phyloP scores from a whole-genome alignment of 2,797 vertebrate species.

The Notolepis coatsorum region DNA sequence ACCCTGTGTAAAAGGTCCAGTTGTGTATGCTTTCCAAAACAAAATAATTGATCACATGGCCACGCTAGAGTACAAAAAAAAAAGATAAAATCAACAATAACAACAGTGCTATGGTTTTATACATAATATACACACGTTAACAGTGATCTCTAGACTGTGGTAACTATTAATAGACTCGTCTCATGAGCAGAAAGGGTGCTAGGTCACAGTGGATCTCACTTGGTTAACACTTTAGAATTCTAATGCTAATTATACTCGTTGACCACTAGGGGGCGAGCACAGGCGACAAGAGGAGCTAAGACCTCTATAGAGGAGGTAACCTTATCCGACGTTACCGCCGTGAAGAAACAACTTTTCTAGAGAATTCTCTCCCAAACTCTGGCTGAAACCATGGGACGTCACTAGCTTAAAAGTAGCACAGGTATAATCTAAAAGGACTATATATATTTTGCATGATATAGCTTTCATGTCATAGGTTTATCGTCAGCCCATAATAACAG shows the following conservation, averaged over 20 bases:
- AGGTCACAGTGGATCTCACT: slow-evolving; percentile 76
- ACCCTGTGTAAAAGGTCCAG: slow-evolving; percentile 58
- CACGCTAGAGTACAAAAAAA: slow-evolving; percentile 74
- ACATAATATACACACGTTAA: slow-evolving; percentile 81
- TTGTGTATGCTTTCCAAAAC: slow-evolving; percentile 50
- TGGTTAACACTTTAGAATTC: slow-evolving; percentile 62
- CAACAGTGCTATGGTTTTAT: slow-evolving; percentile 78
- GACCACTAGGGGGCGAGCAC: slow-evolving; percentile 52
- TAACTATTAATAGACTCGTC: slow-evolving; percentile 66
- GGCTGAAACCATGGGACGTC: slow-evolving; percentile 49
- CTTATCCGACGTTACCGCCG: slow-evolving; percentile 24
- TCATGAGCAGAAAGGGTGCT: slow-evolving; percentile 68
- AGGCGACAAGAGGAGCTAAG: slow-evolving; percentile 46
- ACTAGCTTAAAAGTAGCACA: slow-evolving; percentile 29
- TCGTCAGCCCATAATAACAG: background rate
- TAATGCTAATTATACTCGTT: slow-evolving; percentile 66
- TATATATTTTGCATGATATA: slow-evolving; percentile 13
- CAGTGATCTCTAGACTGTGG: slow-evolving; percentile 70
- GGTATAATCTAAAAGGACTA: slow-evolving; percentile 20
- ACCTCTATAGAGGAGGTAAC: slow-evolving; percentile 56
- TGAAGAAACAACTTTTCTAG: background rate
- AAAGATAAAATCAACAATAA: slow-evolving; percentile 69
- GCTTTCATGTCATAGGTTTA: background rate
- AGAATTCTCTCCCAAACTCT: slow-evolving; percentile 33
- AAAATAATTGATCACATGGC: slow-evolving; percentile 72